These are phyloP conservation scores for Platyrinchus mystaceus DNA, from an alignment of 2,797 vertebrate species.

Conservation along the genomic window DNA sequence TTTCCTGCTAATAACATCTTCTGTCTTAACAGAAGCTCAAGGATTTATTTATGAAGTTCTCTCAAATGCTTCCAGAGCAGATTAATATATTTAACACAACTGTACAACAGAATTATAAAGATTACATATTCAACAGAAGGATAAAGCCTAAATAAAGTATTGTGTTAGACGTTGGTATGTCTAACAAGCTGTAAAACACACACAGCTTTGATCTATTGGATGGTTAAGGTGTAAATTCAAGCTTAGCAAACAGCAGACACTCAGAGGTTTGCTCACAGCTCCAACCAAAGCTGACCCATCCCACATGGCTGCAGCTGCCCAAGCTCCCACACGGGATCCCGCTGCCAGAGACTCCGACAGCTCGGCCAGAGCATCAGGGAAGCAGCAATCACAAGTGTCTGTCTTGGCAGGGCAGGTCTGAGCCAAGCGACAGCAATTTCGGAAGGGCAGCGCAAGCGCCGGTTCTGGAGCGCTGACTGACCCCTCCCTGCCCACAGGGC, in stretches of 20 bases:
- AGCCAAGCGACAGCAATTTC: background rate
- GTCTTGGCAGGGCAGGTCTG: accelerated
- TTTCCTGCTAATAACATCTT: background rate
- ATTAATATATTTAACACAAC: background rate
- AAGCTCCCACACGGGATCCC: accelerated
- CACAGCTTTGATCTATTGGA: background rate
- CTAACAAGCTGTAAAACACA: background rate
- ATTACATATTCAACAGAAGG: background rate
- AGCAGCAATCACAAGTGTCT: background rate
- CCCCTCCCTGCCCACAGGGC: background rate
- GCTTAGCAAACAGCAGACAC: background rate
- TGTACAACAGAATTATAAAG: accelerated
- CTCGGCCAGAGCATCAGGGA: background rate
- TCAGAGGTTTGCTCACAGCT: background rate
- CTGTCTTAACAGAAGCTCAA: background rate
- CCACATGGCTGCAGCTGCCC: accelerated
- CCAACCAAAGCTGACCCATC: background rate
- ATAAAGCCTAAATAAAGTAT: background rate
- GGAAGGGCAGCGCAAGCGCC: background rate
- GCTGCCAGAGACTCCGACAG: background rate
- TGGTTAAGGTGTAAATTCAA: background rate
- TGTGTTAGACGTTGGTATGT: background rate
- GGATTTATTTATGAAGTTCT: background rate
- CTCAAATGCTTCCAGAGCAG: background rate
- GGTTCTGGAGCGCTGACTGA: accelerated